These are phyloP conservation scores for Xanthostigma xanthostigma DNA, from an alignment of 2,888 invertebrate genomes.

Conservation along the genomic window DNA sequence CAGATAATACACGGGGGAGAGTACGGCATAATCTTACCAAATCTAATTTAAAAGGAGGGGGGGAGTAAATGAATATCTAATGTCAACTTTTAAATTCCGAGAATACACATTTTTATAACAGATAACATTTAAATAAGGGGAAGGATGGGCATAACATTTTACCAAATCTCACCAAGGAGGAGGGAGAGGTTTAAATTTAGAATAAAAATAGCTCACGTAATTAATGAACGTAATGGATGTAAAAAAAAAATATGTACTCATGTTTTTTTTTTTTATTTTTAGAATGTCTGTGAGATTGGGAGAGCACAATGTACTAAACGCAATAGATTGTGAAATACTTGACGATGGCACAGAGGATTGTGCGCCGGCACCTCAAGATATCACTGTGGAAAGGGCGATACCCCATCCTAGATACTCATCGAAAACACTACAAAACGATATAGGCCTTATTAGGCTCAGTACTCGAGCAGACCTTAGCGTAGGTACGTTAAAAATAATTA, in stretches of 20 bases:
- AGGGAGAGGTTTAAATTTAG: too few relatives aligned
- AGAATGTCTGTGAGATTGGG: conserved; percentile 46
- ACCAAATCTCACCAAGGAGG: too few relatives aligned
- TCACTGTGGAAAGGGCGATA: conserved; percentile 31
- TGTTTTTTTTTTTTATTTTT: conserved; percentile 8
- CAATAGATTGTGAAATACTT: conserved; percentile 27
- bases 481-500: conserved; percentile 10
- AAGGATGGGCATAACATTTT: too few relatives aligned
- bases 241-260: neutral
- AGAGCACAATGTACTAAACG: conserved; percentile 36
- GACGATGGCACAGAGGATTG: conserved; percentile 22
- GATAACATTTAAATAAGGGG: too few relatives aligned
- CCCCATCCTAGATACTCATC: conserved; percentile 36
- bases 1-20: too few relatives aligned
- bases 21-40: too few relatives aligned
- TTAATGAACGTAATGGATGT: too few relatives aligned
- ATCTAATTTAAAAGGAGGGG: too few relatives aligned
- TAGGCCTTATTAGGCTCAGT: conserved; percentile 36
- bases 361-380: conserved; percentile 33
- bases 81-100: too few relatives aligned
- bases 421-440: conserved; percentile 37
- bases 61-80: too few relatives aligned
- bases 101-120: too few relatives aligned
- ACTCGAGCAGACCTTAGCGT: conserved; percentile 22
- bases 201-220: too few relatives aligned